Conservation (phyloP, 2,888 invertebrate species). For the Embidobia sp. region DNA sequence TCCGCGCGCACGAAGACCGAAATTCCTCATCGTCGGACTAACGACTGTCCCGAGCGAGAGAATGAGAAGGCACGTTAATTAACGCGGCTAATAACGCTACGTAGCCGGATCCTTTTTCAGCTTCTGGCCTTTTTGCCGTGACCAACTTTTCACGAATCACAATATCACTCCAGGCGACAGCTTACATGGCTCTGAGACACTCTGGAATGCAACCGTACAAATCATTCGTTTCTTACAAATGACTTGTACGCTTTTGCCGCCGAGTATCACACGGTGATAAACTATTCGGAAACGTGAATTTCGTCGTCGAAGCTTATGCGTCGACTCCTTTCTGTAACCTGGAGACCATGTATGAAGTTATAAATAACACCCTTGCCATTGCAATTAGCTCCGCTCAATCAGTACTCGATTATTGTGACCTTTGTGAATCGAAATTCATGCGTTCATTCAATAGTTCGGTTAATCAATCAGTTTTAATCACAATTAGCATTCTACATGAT, state of each 20-base stretch:
- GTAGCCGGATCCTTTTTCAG: conserved; percentile 60
- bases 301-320: background rate
- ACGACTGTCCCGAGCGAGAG: conserved; percentile 69
- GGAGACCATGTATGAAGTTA: conserved; percentile 15
- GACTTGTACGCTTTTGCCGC: conserved; percentile 18
- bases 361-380: conserved; percentile 15
- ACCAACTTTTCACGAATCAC: conserved; percentile 59
- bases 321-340: background rate
- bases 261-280: conserved; percentile 41
- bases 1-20: conserved; percentile 67
- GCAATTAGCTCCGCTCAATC: conserved; percentile 12
- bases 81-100: conserved; percentile 71
- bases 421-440: no score
- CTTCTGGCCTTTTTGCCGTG: conserved; percentile 64
- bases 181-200: conserved; percentile 33
- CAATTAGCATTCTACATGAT: background rate
- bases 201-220: conserved; percentile 56
- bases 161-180: conserved; percentile 62
- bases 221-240: conserved; percentile 57
- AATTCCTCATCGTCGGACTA: conserved; percentile 74
- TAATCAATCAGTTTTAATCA: no score
- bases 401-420: no score
- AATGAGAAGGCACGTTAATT: conserved; percentile 70
- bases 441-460: no score
- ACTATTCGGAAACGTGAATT: conserved; percentile 40